Base-by-base conservation (phyloP, 1,140 invertebrate species). In the Triops longicaudatus region DNA sequence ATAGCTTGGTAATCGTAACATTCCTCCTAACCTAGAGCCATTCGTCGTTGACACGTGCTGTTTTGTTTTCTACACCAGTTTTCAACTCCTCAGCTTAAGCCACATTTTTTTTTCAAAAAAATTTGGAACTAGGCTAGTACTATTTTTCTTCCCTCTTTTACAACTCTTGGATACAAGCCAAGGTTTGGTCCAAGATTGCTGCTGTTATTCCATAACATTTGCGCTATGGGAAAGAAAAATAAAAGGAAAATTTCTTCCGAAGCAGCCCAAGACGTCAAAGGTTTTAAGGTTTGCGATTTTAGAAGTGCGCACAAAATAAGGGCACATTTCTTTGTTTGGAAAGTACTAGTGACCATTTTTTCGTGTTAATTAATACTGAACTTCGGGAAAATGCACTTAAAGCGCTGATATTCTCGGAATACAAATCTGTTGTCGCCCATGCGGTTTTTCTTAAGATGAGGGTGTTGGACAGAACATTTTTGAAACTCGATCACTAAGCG, bases 11-110 rank as follows among this genome's bases (percentile, higher is more conserved):
- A 63, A 63, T 63, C 17, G 50, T 63, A 63, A 63, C 50, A 63
- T 63, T 63, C 50, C 50, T 63, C 22, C 14, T 63, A 17, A 17
- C 50, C 50, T 0, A 63, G 17, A 63, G 50, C 22, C 50, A 22
- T 63, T 14, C 50, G 50, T n/a, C 50, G 50, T 63, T 63, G 50
- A 63, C 50, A 63, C 50, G 50, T 22, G 50, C 50, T 63, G 50
- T 63, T 63, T 63, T 63, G 50, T 63, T 63, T 63, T 22, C 50
- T 9, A 63, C 22, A 63, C 50, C 50, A 63, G 50, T 22, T 63
- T 22, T 63, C 50, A 63, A 63, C 50, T 63, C 31, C 31, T 37
- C 50, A n/a, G 50, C 17, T 63, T 63, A n/a, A 63, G n/a, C 14
- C 17, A 63, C 50, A 63, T 17, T n/a, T 22, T n/a, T n/a, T 1